Evolutionary conservation across 2,113 vertebrate genomes (phyloP).

Genomic region (Silurus meridionalis): DNA sequence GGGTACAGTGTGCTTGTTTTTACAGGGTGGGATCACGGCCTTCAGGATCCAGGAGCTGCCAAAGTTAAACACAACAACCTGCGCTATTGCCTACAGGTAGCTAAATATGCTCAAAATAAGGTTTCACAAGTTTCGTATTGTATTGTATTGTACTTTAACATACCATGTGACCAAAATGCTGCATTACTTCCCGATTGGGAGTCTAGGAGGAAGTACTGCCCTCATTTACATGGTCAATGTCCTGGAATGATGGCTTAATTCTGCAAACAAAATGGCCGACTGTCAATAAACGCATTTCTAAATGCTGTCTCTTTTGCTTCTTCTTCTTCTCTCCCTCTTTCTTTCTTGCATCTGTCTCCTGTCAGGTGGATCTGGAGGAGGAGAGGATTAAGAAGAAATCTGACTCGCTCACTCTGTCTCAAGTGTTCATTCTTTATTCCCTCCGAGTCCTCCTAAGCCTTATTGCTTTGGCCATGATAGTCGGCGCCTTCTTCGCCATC

Average conservation of each 20-base stretch:
- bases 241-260: neutral
- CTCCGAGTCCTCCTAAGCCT: conserved; percentile 67
- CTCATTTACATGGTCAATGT: neutral
- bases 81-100: conserved; percentile 78
- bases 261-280: neutral
- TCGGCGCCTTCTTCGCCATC: conserved; percentile 72
- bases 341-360: neutral
- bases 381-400: conserved; percentile 63
- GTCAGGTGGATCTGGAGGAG: conserved; percentile 85
- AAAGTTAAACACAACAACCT: conserved; percentile 78
- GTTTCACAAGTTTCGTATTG: no score
- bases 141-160: no score
- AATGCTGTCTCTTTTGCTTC: neutral
- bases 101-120: no score
- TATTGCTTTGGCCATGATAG: conserved; percentile 68
- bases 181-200: neutral
- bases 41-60: conserved; percentile 68
- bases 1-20: conserved; percentile 82
- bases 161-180: no score
- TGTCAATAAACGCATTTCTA: neutral
- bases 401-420: conserved; percentile 65
- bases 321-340: neutral
- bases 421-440: conserved; percentile 65
- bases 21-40: conserved; percentile 82
- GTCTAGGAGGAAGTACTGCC: neutral